Conservation (phyloP, 1,140 invertebrate species). For the Leptoteleia sp. region DNA sequence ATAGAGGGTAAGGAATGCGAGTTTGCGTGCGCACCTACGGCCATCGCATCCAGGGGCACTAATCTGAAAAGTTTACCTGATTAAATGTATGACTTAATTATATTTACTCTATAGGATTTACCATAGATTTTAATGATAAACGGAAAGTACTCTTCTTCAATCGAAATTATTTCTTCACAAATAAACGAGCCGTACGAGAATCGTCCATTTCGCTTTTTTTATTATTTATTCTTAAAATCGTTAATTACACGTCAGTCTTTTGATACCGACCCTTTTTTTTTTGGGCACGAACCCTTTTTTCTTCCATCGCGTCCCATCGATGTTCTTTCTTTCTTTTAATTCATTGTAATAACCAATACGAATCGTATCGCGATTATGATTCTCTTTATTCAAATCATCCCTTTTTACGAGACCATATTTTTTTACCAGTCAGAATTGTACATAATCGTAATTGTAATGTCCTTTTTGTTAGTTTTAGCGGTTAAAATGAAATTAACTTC, state of each 20-base stretch:
- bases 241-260: constrained; percentile 28
- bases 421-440: constrained; percentile 45
- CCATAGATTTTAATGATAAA: constrained; percentile 79
- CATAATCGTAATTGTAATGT: constrained; percentile 40
- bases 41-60: constrained; percentile 73
- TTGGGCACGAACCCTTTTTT: constrained; percentile 32
- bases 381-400: too few species aligned
- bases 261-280: constrained; percentile 27
- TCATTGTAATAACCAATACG: too few species aligned
- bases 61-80: constrained; percentile 81
- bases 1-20: constrained; percentile 61
- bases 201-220: constrained; percentile 47
- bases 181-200: constrained; percentile 74
- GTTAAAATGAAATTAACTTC: constrained; percentile 34
- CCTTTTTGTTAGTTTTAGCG: constrained; percentile 37
- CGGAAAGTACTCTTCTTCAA: constrained; percentile 75
- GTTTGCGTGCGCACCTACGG: constrained; percentile 39
- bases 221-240: too few species aligned
- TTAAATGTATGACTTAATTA: constrained; percentile 82
- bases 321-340: too few species aligned
- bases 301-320: constrained; percentile 23
- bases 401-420: not conserved
- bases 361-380: too few species aligned
- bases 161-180: constrained; percentile 74
- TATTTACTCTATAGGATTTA: constrained; percentile 81